Percentiles rank a stretch among this genome's conserved stretches.
These are phyloP conservation scores for Yasuhikotakia modesta DNA, from an alignment of 2,797 vertebrate genomes.

Conservation along the genomic window DNA sequence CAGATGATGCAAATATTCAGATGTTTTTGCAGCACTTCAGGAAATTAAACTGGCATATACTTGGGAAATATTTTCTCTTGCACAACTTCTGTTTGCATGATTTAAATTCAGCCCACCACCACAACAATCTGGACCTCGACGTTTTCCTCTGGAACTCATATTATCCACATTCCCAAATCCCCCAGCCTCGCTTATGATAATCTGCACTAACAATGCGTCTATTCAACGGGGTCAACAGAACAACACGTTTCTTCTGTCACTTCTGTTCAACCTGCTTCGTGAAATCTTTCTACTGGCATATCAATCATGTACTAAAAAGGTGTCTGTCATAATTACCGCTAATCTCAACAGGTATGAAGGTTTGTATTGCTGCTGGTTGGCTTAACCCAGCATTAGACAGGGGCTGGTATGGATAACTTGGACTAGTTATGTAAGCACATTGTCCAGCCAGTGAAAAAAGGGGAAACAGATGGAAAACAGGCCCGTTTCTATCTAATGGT, in stretches of 20 bases:
- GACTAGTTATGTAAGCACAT: slow-evolving; percentile 77
- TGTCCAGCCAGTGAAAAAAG: slow-evolving; percentile 62
- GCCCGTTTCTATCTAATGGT: no score
- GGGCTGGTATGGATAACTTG: slow-evolving; percentile 66
- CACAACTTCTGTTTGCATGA: neutral
- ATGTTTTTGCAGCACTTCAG: neutral
- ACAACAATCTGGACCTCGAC: neutral
- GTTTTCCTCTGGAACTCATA: slow-evolving; percentile 23
- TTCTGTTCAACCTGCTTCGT: no score
- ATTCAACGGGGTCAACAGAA: slow-evolving; percentile 40
- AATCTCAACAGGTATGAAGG: slow-evolving; percentile 64
- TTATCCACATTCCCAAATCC: slow-evolving; percentile 20
- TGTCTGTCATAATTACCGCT: slow-evolving; percentile 60
- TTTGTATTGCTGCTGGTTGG: slow-evolving; percentile 30
- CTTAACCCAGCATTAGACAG: slow-evolving; percentile 56
- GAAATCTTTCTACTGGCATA: no score
- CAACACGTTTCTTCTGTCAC: slow-evolving; percentile 38
- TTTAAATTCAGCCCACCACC: neutral
- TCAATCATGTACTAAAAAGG: slow-evolving; percentile 11
- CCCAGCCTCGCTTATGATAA: slow-evolving; percentile 30
- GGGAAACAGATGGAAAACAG: no score
- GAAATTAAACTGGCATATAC: neutral
- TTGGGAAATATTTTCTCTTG: neutral
- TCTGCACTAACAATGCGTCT: slow-evolving; percentile 39
- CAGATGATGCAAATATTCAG: neutral